phyloP scores from a whole-genome alignment of 2,113 vertebrate species.

The Accipiter virgatus region DNA sequence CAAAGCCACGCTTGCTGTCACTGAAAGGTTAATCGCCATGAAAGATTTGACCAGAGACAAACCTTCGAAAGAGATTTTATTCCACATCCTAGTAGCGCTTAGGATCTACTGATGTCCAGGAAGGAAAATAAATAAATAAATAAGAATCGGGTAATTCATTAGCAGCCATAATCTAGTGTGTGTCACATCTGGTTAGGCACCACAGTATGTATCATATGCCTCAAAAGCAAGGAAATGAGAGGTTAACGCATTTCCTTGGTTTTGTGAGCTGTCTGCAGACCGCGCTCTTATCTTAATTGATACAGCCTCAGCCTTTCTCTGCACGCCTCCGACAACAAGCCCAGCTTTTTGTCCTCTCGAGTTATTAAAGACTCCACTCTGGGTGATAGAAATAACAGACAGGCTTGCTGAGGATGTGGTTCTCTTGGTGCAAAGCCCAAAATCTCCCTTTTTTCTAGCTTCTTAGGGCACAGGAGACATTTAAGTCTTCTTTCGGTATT shows the following conservation, averaged over 20 bases:
- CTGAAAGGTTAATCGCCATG: accelerated
- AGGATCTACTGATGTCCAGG: not conserved
- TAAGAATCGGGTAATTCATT: not conserved
- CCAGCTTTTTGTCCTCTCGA: not conserved
- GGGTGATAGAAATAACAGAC: not conserved
- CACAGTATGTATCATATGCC: accelerated
- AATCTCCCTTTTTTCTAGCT: not conserved
- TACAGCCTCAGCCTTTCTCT: not conserved
- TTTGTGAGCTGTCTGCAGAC: not conserved
- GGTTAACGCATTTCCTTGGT: conserved; percentile 10
- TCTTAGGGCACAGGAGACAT: not conserved
- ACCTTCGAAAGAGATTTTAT: not conserved
- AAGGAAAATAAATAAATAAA: not conserved
- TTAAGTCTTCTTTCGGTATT: not conserved
- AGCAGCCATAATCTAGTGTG: not conserved
- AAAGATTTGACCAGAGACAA: not conserved
- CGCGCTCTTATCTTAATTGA: conserved; percentile 42
- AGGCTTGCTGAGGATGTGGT: not conserved
- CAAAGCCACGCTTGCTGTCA: not conserved
- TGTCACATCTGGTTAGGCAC: not conserved
- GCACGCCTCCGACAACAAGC: not conserved
- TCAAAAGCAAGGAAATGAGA: conserved; percentile 18
- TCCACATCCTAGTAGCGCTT: not conserved
- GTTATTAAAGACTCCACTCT: not conserved
- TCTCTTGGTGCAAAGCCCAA: not conserved